phyloP scores from a whole-genome alignment of 2,113 vertebrate species.

The Brachirus orientalis region DNA sequence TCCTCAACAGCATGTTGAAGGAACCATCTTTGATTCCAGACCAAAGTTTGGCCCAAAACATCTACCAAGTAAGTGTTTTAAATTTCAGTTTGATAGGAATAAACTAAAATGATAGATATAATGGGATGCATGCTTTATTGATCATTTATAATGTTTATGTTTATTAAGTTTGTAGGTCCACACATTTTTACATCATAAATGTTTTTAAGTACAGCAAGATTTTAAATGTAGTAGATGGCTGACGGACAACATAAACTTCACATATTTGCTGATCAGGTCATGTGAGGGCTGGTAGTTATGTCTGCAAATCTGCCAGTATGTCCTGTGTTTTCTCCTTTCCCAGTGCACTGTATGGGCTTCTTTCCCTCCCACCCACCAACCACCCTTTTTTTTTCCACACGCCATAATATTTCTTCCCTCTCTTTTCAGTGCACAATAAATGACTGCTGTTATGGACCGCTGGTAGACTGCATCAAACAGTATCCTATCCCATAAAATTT shows the following conservation, averaged over 20 bases:
- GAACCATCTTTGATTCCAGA: constrained; percentile 95
- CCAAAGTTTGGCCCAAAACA: constrained; percentile 90
- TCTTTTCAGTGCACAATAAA: constrained; percentile 96
- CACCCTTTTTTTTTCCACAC: constrained; percentile 21
- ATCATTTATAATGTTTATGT: neutral
- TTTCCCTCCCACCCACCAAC: constrained; percentile 33
- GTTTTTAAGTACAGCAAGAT: constrained; percentile 13
- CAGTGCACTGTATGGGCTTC: too few relatives aligned
- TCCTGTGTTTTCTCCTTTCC: constrained; percentile 38
- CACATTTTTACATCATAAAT: constrained; percentile 3
- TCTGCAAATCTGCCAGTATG: constrained; percentile 52
- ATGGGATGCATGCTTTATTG: neutral
- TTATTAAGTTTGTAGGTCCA: too few relatives aligned
- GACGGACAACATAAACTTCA: constrained; percentile 64
- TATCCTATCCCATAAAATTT: constrained; percentile 99
- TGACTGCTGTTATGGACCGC: constrained; percentile 99
- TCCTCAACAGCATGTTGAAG: constrained; percentile 93
- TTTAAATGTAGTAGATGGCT: constrained; percentile 45
- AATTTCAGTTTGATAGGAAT: neutral
- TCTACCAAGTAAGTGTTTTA: constrained; percentile 89
- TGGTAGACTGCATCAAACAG: constrained; percentile 99
- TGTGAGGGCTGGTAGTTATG: constrained; percentile 58
- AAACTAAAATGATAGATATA: neutral
- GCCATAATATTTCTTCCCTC: constrained; percentile 77
- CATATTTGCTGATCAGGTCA: constrained; percentile 80